Conservation (phyloP, 2,888 invertebrate species). For the Strigamia crassipes region DNA sequence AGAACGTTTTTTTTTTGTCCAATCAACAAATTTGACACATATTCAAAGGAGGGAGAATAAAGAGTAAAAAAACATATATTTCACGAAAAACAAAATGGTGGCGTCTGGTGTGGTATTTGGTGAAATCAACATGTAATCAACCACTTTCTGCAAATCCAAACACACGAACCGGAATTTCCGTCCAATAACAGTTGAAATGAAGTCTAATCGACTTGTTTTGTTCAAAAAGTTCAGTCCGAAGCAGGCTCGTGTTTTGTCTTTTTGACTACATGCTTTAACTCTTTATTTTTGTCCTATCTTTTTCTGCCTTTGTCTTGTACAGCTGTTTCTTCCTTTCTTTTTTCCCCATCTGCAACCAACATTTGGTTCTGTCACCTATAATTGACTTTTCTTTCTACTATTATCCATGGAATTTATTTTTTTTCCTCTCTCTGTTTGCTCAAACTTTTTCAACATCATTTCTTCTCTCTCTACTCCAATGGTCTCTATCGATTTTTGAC, state of each 20-base stretch:
- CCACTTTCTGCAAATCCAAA: no score
- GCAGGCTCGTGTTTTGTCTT: not conserved
- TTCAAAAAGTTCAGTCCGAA: not conserved
- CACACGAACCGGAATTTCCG: no score
- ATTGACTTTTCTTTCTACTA: not conserved
- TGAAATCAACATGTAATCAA: no score
- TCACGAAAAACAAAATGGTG: no score
- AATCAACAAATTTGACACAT: no score
- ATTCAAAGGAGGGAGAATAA: no score
- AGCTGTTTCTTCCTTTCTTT: conserved; percentile 22
- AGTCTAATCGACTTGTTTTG: not conserved
- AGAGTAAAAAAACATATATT: no score
- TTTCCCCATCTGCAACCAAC: not conserved
- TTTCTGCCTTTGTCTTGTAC: not conserved
- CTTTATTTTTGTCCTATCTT: not conserved
- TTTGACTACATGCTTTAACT: conserved; percentile 13
- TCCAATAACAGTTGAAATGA: no score
- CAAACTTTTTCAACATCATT: not conserved
- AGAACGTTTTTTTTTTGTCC: no score
- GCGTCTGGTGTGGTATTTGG: no score
- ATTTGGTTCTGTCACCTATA: conserved; percentile 7
- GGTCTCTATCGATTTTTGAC: not conserved
- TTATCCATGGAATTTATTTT: not conserved
- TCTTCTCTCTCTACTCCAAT: not conserved
- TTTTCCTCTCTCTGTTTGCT: not conserved